Evolutionary conservation across 2,797 vertebrate species (phyloP).

Genomic region (Scomberomorus guttatus): DNA sequence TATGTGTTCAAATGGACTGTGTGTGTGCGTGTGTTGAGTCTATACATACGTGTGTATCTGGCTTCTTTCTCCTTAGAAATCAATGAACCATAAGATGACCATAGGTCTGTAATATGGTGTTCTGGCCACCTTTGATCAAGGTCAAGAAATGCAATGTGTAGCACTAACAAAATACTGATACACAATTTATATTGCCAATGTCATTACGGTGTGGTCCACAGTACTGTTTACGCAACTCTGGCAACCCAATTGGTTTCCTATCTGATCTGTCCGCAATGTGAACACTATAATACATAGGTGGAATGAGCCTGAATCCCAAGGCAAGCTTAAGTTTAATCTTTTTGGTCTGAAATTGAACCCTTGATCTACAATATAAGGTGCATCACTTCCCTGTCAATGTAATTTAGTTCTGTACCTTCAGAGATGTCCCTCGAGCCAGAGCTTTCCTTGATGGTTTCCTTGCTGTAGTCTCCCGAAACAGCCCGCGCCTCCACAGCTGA

Average conservation of each 20-base stretch:
- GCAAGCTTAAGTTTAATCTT: slow-evolving; percentile 64
- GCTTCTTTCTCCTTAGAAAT: slow-evolving; percentile 47
- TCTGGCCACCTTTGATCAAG: slow-evolving; percentile 71
- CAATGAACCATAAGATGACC: slow-evolving; percentile 62
- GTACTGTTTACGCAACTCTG: slow-evolving; percentile 60
- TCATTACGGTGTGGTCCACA: slow-evolving; percentile 44
- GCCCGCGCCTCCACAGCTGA: slow-evolving; percentile 29
- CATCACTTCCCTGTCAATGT: slow-evolving; percentile 59
- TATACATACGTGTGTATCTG: slow-evolving; percentile 26
- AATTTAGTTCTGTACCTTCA: slow-evolving; percentile 78
- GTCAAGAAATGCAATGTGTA: slow-evolving; percentile 59
- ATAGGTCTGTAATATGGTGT: slow-evolving; percentile 54
- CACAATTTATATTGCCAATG: slow-evolving; percentile 41
- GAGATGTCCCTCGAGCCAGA: slow-evolving; percentile 44
- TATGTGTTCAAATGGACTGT: slow-evolving; percentile 3
- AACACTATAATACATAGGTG: slow-evolving; percentile 58
- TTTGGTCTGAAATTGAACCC: slow-evolving; percentile 64
- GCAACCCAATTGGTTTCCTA: slow-evolving; percentile 64
- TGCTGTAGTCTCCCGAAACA: slow-evolving; percentile 41
- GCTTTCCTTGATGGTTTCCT: slow-evolving; percentile 52
- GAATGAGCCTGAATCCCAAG: slow-evolving; percentile 66
- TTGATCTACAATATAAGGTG: slow-evolving; percentile 57
- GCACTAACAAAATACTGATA: slow-evolving; percentile 53
- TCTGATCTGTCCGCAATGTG: slow-evolving; percentile 52
- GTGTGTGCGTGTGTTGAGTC: not conserved